Evolutionary conservation across 1,140 invertebrate species (phyloP).

Genomic region (Formica exsecta): DNA sequence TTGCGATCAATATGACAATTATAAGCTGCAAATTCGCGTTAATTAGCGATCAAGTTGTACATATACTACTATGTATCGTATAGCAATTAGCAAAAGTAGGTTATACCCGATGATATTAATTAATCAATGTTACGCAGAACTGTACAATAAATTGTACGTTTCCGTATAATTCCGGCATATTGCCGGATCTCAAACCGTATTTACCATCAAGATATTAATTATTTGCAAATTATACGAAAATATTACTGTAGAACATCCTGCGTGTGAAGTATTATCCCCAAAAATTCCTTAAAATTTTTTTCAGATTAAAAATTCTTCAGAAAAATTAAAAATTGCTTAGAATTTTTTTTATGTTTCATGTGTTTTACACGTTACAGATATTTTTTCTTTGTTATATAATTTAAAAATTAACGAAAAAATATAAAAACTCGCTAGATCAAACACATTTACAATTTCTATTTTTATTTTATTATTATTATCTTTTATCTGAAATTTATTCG

Average conservation of each 20-base stretch:
- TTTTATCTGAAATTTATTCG: neutral
- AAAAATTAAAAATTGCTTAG: neutral
- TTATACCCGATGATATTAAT: constrained; percentile 48
- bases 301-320: neutral
- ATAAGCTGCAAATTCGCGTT: constrained; percentile 19
- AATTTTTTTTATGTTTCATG: neutral
- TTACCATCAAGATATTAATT: neutral
- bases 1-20: constrained; percentile 4
- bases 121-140: constrained; percentile 34
- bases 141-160: constrained; percentile 1
- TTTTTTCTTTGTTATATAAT: neutral
- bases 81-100: constrained; percentile 33
- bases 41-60: constrained; percentile 27
- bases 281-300: neutral
- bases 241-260: neutral
- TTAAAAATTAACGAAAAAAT: neutral
- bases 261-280: neutral
- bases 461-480: neutral
- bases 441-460: neutral
- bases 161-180: neutral
- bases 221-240: neutral
- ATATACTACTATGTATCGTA: neutral
- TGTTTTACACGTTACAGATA: neutral
- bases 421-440: neutral
- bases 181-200: neutral